Evolutionary conservation across 2,888 invertebrate species (phyloP), one percentile per base, ranked within the genome.

Genomic region (Pollenia labialis): DNA sequence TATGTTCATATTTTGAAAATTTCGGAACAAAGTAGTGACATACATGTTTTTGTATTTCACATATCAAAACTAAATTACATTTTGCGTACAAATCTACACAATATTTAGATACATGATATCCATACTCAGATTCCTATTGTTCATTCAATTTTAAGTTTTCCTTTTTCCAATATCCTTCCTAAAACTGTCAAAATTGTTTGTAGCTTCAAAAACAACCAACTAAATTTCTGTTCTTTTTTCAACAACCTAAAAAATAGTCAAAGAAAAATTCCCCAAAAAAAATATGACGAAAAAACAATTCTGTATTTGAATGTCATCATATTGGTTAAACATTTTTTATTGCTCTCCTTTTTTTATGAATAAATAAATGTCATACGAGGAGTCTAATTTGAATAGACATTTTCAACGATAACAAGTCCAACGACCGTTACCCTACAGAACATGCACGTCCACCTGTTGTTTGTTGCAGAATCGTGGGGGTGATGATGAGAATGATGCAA

Each of bases 361-460:
- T 81, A n/a, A 42, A 71, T 58, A 16, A 56, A 42, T 74, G 58
- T 66, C 66, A 77, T 48, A 56, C 44, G 32, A 82, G 52, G 7
- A 23, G 44, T n/a, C 58, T 60, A 74, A 79, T 74, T 58, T 68
- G 58, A n/a, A 74, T 74, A 66, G 84, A 74, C 66, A 72, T 58
- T 14, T 58, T 16, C 23, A 52, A 66, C 14, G 79, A 74, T 60
- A 79, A 77, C 52, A 75, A 54, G 14, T 16, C 23, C 44, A 75
- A 52, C 52, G 8, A 58, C 44, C 42, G 52, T 56, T 60, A 42
- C 44, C 32, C 32, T 60, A 62, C 42, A 74, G 44, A 77, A 18
- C 54, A 60, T 71, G 76, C 52, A 62, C 18, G 44, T 76, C 76
- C 84, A 84, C 84, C 84, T 84, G 84, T 84, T 84, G 84, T 84